Conservation (phyloP, 2,797 vertebrate genomes). For the Kryptopterus vitreolus region DNA sequence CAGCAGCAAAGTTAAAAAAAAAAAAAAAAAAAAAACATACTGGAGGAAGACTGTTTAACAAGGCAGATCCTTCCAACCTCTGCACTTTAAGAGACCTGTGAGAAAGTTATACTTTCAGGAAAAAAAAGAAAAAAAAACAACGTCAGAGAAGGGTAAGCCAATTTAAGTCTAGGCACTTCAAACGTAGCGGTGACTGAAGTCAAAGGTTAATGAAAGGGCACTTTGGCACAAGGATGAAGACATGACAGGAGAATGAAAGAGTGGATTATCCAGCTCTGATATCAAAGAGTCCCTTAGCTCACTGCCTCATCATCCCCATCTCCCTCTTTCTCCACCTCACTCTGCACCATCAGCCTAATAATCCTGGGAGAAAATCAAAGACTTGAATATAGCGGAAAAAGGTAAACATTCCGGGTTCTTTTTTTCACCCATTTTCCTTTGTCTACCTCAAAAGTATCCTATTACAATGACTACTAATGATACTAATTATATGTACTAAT, state of each 20-base stretch:
- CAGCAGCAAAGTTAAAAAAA: neutral
- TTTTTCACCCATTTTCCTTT: neutral
- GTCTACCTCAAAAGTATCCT: neutral
- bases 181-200: conserved; percentile 72
- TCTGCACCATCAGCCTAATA: conserved; percentile 31
- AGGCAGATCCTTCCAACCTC: conserved; percentile 36
- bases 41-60: conserved; percentile 7
- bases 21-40: too few relatives aligned
- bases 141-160: conserved; percentile 70
- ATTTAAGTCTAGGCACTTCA: conserved; percentile 77
- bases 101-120: conserved; percentile 65
- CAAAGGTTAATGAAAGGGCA: conserved; percentile 79
- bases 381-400: conserved; percentile 17
- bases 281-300: conserved; percentile 53
- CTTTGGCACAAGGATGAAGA: conserved; percentile 57
- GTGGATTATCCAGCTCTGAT: conserved; percentile 58
- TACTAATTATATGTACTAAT: too few relatives aligned
- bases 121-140: conserved; percentile 44
- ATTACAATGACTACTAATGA: neutral
- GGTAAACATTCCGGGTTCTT: conserved; percentile 5
- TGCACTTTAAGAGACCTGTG: conserved; percentile 70
- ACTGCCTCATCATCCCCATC: conserved; percentile 27
- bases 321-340: conserved; percentile 5
- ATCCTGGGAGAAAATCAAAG: conserved; percentile 17
- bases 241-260: conserved; percentile 52